Percentiles rank a stretch among this genome's conserved stretches.
These are phyloP conservation scores for Prorops nasuta DNA, from an alignment of 1,140 invertebrate species.

Conservation along the genomic window DNA sequence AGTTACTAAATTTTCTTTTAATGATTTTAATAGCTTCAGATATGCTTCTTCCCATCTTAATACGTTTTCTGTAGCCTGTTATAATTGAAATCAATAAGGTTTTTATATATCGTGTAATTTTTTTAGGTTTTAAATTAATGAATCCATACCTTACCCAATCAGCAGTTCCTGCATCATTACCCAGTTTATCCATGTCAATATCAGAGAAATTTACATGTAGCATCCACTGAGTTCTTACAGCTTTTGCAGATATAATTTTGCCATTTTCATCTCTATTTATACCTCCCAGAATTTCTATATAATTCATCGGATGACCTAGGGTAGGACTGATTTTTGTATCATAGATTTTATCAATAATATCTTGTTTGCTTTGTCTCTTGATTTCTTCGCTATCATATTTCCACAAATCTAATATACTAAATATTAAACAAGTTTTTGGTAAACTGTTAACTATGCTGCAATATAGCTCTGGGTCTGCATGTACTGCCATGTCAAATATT, in stretches of 20 bases:
- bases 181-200: constrained; percentile 64
- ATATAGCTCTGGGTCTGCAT: constrained; percentile 57
- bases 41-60: constrained; percentile 68
- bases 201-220: constrained; percentile 67
- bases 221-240: constrained; percentile 65
- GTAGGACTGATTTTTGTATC: constrained; percentile 61
- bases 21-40: constrained; percentile 55
- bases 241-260: constrained; percentile 63
- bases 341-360: constrained; percentile 66
- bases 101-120: not conserved
- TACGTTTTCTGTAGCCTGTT: constrained; percentile 60
- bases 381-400: constrained; percentile 61
- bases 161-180: constrained; percentile 70
- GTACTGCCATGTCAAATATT: constrained; percentile 58
- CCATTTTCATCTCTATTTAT: constrained; percentile 60
- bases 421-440: constrained; percentile 61
- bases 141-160: constrained; percentile 63
- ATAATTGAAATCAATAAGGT: constrained; percentile 9
- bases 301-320: constrained; percentile 67
- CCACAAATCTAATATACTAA: constrained; percentile 73
- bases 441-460: constrained; percentile 61
- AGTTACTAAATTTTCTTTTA: constrained; percentile 21
- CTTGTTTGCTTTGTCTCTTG: constrained; percentile 57
- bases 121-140: constrained; percentile 1
- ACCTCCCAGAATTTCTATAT: constrained; percentile 64